These are phyloP conservation scores for Labrus mixtus DNA, from an alignment of 2,113 vertebrate genomes.

Conservation along the genomic window DNA sequence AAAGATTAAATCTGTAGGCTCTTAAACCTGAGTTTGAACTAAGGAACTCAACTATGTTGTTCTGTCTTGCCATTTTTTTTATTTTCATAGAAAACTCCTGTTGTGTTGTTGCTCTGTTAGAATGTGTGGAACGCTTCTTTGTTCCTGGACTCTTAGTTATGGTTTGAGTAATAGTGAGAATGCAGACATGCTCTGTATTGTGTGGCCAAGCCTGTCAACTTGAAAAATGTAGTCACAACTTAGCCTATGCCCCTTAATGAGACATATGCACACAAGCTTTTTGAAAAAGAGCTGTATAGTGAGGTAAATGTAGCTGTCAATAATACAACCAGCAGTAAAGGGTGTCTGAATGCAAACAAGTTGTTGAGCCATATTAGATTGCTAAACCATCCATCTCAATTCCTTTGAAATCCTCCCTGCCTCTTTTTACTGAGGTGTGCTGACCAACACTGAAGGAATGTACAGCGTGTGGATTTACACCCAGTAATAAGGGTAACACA, in stretches of 20 bases:
- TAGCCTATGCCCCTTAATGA: not conserved
- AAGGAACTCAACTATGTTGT: not conserved
- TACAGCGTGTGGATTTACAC: not conserved
- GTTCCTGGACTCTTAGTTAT: conserved; percentile 2
- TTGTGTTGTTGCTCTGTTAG: not conserved
- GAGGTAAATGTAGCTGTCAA: not conserved
- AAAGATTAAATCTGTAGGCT: not conserved
- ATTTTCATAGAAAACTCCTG: not conserved
- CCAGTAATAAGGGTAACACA: not conserved
- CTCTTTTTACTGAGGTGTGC: not conserved
- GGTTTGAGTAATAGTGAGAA: not conserved
- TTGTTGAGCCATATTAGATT: not conserved
- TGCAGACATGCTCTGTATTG: not conserved
- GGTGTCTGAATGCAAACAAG: not conserved
- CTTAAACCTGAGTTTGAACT: not conserved
- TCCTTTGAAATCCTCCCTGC: not conserved
- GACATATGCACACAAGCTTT: not conserved
- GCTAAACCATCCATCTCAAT: not conserved
- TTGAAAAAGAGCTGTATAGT: not conserved
- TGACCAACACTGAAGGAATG: not conserved
- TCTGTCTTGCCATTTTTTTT: not conserved
- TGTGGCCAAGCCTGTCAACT: not conserved
- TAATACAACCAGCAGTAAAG: not conserved
- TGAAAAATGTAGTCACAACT: not conserved
- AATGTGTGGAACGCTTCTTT: not conserved